Percentiles rank a stretch among this genome's conserved stretches.
Conservation (phyloP, 2,797 vertebrate species). For the Cirrhinus mrigala region DNA sequence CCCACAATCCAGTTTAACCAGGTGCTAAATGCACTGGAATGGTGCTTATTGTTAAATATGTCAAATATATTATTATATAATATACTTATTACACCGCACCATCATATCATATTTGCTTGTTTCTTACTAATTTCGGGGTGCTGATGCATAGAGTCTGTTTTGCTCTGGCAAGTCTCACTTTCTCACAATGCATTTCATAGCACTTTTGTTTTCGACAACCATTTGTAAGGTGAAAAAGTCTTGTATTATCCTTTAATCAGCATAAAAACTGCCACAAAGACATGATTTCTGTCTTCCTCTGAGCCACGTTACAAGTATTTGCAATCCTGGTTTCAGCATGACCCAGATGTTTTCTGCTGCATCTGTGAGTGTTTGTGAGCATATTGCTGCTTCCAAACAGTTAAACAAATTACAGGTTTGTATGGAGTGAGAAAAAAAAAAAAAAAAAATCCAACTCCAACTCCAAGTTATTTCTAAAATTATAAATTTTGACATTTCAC, state of each 20-base stretch:
- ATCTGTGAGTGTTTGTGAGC: background rate
- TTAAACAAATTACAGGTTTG: too few relatives aligned
- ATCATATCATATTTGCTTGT: background rate
- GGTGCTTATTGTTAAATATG: background rate
- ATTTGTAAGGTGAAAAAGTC: background rate
- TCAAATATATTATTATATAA: background rate
- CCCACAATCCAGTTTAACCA: background rate
- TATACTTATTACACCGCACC: background rate
- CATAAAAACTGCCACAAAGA: background rate
- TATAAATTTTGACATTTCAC: too few relatives aligned
- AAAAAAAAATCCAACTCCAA: too few relatives aligned
- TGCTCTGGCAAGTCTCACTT: background rate
- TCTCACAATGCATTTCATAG: background rate
- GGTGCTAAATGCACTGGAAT: background rate
- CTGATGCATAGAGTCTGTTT: background rate
- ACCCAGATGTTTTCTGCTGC: background rate
- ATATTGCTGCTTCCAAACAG: too few relatives aligned
- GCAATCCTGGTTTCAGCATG: background rate
- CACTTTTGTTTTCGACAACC: background rate
- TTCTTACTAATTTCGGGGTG: background rate
- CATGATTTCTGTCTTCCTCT: background rate
- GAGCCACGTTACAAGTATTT: background rate
- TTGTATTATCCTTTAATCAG: background rate
- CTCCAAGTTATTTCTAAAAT: too few relatives aligned
- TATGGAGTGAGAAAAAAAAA: too few relatives aligned